These are phyloP conservation scores for Cephus runcator DNA, from an alignment of 2,888 invertebrate genomes.

Conservation along the genomic window DNA sequence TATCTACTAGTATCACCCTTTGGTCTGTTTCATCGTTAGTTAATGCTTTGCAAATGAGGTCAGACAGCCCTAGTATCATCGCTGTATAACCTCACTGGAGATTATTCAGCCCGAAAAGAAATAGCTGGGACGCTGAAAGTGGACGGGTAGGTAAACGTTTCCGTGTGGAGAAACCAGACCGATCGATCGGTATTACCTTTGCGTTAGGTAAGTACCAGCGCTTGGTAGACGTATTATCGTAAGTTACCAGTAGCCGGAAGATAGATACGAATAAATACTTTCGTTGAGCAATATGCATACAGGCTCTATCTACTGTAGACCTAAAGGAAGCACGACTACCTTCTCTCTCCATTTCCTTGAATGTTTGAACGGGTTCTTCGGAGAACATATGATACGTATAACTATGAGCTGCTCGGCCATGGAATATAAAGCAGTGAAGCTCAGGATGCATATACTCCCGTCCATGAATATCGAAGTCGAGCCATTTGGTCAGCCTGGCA, in stretches of 20 bases:
- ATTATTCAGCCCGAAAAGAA: not conserved
- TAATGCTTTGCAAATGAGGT: slow-evolving; percentile 24
- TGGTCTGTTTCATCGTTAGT: slow-evolving; percentile 33
- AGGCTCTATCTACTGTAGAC: not conserved
- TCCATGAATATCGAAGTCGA: slow-evolving; percentile 1
- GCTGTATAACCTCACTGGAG: not conserved
- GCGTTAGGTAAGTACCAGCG: too few relatives aligned
- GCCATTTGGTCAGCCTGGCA: not conserved
- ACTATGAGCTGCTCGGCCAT: not conserved
- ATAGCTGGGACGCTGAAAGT: not conserved
- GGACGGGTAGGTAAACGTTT: not conserved
- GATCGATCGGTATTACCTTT: not conserved
- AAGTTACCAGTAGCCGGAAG: not conserved
- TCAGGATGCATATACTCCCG: not conserved
- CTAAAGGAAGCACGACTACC: not conserved
- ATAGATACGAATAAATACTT: not conserved
- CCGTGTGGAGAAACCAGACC: not conserved
- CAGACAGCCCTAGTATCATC: not conserved
- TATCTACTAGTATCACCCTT: too few relatives aligned
- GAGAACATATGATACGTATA: not conserved
- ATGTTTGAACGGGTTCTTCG: slow-evolving; percentile 1
- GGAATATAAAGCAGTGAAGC: slow-evolving; percentile 3
- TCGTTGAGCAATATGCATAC: not conserved
- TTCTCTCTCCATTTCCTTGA: not conserved
- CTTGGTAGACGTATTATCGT: not conserved